A percentile compares a stretch with the other conserved stretches of the same genome.
These are phyloP conservation scores for Cephonodes hylas DNA, from an alignment of 2,888 invertebrate species.

Conservation along the genomic window DNA sequence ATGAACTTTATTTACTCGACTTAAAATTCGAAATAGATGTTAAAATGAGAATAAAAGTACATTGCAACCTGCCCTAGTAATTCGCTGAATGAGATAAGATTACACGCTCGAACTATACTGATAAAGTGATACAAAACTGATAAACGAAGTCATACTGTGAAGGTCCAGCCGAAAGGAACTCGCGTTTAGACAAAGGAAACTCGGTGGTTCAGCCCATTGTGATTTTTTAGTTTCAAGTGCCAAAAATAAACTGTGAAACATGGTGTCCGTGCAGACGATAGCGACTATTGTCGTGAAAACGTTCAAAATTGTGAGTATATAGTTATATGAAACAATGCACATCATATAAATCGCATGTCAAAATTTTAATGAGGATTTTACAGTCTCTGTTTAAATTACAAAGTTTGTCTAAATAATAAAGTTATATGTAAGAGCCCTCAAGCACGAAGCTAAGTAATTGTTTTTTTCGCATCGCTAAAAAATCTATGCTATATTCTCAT, in stretches of 20 bases:
- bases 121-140: constrained; percentile 58
- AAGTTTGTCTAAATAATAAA: too few relatives aligned
- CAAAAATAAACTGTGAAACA: constrained; percentile 74
- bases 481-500: too few relatives aligned
- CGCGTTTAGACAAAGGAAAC: constrained; percentile 55
- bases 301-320: constrained; percentile 88
- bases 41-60: constrained; percentile 21
- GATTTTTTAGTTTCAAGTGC: constrained; percentile 48
- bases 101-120: constrained; percentile 50
- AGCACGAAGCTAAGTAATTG: too few relatives aligned
- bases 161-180: constrained; percentile 53
- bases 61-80: constrained; percentile 70
- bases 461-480: too few relatives aligned
- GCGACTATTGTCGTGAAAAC: constrained; percentile 90
- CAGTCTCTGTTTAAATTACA: too few relatives aligned
- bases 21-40: constrained; percentile 29
- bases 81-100: constrained; percentile 74
- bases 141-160: constrained; percentile 65
- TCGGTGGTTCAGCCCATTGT: constrained; percentile 28
- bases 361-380: too few relatives aligned
- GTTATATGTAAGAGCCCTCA: too few relatives aligned
- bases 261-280: constrained; percentile 91
- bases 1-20: constrained; percentile 18
- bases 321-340: constrained; percentile 8
- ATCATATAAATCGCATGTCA: neutral